Base-by-base conservation (phyloP, 2,113 vertebrate species). In the Lasiurus cinereus region DNA sequence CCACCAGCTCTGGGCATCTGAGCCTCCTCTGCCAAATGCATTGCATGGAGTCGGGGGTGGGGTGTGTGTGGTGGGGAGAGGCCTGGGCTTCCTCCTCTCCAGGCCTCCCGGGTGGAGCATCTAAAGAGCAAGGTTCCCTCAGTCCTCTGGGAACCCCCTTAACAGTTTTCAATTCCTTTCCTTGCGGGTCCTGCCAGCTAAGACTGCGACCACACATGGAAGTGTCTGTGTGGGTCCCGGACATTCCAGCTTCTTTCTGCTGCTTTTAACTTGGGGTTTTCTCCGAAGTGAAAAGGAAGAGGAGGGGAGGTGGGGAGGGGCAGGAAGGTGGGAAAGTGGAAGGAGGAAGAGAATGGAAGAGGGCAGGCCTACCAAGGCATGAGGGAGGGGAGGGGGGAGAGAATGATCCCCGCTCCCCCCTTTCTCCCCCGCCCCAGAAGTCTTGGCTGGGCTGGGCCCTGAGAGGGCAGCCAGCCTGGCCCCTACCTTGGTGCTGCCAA, bases 161-260 rank as follows among this genome's bases (percentile, higher is more conserved):
- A 11, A 14, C 21, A n/a, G 70, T 91, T 96, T 90, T 95, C 83
- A 79, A 93, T 95, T 91, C 89, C 96, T 97, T 93, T 67, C 95
- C 62, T 92, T 2, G 2, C 56, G 69, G 87, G 54, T 39, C 69
- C 56, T 78, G 74, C 69, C 93, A 92, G 67, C 70, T 31, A 62
- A 91, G 70, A 48, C 72, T 48, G 70, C 24, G 84, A 77, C 92
- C 72, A 84, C 86, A 88, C 77, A 2, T 31, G 56, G 74, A 56
- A 43, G 78, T 36, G 31, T 19, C 64, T 6, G 22, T 67, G 36
- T 43, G 52, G 72, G 85, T 59, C 78, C 62, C 83, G 90, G 80
- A 48, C 72, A 82, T 31, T 90, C 79, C 29, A 76, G 73, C 80
- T 39, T 96, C 90, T 77, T 96, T 87, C 72, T 79, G 87, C 39